Conservation (phyloP, 2,888 invertebrate genomes). For the Diarsia mendica region DNA sequence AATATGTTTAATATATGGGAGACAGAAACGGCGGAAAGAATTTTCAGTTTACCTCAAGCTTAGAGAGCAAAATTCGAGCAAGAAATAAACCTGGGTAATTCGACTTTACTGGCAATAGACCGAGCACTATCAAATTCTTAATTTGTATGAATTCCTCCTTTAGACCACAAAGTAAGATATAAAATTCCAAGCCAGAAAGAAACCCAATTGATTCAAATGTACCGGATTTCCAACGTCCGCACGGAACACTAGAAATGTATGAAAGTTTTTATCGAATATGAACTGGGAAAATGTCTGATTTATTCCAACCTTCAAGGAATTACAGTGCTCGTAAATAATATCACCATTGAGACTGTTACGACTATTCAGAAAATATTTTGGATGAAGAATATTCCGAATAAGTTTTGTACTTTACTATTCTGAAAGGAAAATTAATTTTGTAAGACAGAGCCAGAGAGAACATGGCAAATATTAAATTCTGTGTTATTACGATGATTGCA, state of each 20-base stretch:
- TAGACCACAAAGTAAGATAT: slow-evolving; percentile 47
- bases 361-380: slow-evolving; percentile 51
- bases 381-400: slow-evolving; percentile 41
- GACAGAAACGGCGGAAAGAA: neutral
- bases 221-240: slow-evolving; percentile 43
- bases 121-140: slow-evolving; percentile 8
- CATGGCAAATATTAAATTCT: slow-evolving; percentile 49
- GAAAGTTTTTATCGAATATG: slow-evolving; percentile 59
- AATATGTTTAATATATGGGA: neutral
- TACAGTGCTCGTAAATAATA: slow-evolving; percentile 62
- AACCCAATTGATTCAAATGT: slow-evolving; percentile 53
- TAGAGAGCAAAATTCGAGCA: neutral
- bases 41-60: neutral
- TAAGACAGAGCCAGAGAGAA: slow-evolving; percentile 15
- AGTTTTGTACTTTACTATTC: slow-evolving; percentile 41
- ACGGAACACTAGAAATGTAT: slow-evolving; percentile 54
- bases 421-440: slow-evolving; percentile 55
- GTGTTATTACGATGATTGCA: slow-evolving; percentile 45
- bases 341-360: slow-evolving; percentile 53
- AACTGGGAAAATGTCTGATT: slow-evolving; percentile 57
- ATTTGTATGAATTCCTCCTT: slow-evolving; percentile 30
- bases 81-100: neutral
- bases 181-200: slow-evolving; percentile 36
- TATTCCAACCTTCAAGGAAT: slow-evolving; percentile 60
- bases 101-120: slow-evolving; percentile 1